Evolutionary conservation across 2,888 invertebrate species (phyloP).

Genomic region (Sinopyrophorus schimmeli): DNA sequence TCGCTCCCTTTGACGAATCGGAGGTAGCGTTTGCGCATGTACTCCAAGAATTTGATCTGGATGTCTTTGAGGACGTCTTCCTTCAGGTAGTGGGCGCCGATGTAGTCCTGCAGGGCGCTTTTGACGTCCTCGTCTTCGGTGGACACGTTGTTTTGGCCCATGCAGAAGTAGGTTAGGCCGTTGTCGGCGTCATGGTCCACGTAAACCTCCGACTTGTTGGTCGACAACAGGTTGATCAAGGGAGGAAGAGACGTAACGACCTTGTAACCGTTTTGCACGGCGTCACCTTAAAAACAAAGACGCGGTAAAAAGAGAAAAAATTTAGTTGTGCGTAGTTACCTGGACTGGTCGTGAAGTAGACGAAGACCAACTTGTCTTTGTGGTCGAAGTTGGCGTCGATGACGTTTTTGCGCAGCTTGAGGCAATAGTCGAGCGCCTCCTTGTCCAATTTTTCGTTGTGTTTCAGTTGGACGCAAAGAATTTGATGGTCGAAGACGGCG

Average conservation of each 20-base stretch:
- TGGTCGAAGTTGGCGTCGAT: not conserved
- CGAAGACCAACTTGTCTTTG: conserved; percentile 2
- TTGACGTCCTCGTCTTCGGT: conserved; percentile 2
- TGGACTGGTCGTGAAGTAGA: conserved; percentile 10
- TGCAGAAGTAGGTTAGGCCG: conserved; percentile 13
- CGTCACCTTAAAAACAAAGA: conserved; percentile 9
- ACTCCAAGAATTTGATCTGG: conserved; percentile 13
- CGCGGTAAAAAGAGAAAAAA: not conserved
- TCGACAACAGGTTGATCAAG: conserved; percentile 7
- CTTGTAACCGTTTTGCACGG: not conserved
- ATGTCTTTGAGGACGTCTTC: conserved; percentile 13
- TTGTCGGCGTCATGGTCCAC: not conserved
- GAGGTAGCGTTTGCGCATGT: conserved; percentile 10
- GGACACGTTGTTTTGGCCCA: conserved; percentile 16
- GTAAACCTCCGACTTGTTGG: conserved; percentile 8
- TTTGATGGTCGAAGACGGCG: conserved; percentile 7
- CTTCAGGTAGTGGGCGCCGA: conserved; percentile 4
- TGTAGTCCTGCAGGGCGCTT: conserved; percentile 10
- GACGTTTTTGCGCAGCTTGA: conserved; percentile 1
- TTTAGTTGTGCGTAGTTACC: conserved; percentile 10
- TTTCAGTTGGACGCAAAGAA: conserved; percentile 18
- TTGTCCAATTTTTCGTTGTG: conserved; percentile 15
- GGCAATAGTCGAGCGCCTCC: conserved; percentile 1
- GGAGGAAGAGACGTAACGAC: not conserved
- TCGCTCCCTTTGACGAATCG: conserved; percentile 3